Base-by-base conservation (phyloP, 2,113 vertebrate species). In the Potamarius usumacintae region DNA sequence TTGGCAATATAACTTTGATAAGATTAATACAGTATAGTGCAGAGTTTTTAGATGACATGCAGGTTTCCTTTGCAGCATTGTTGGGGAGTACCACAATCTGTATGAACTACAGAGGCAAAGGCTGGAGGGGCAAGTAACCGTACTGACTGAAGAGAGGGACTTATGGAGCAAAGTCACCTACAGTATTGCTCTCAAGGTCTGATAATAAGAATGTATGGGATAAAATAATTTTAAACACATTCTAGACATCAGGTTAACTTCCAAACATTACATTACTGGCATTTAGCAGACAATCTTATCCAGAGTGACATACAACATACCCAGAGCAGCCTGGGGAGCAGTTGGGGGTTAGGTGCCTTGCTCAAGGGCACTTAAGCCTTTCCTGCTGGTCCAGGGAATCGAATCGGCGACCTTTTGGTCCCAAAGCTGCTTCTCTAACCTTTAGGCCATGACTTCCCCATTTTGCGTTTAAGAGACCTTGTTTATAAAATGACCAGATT, bases 71-170 rank as follows among this genome's bases (percentile, higher is more conserved):
- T 84, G 89, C 89, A 97, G 97, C 82, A 90, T 97, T 90, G 93
- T 97, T 77, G 95, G 95, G 91, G 95, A 96, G 86, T 97, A 96
- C 90, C 95, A 95, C 30, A 92, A 96, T 11, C 93, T 98, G 50
- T 97, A 97, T 7, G 94, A 96, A 88, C 79, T 97, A 82, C 97
- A 97, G 87, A 94, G 96, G 91, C 85, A 81, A 78, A 92, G 95
- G n/a, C 94, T 97, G 74, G 95, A 97, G 90, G 89, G 87, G 17
- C 95, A 96, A 87, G 90, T 97, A 91, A 91, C 89, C 25, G 88
- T 93, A 20, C 89, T 97, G 88, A 95, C 94, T 0, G 80, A 91
- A 52, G 97, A 98, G 82, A 96, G 93, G 89, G 96, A 97, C 78
- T 63, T 92, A 62, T 98, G 97, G 97, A 96, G 91, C 76, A 90